phyloP scores from a whole-genome alignment of 2,113 vertebrate genomes.

The Nannospalax galili region DNA sequence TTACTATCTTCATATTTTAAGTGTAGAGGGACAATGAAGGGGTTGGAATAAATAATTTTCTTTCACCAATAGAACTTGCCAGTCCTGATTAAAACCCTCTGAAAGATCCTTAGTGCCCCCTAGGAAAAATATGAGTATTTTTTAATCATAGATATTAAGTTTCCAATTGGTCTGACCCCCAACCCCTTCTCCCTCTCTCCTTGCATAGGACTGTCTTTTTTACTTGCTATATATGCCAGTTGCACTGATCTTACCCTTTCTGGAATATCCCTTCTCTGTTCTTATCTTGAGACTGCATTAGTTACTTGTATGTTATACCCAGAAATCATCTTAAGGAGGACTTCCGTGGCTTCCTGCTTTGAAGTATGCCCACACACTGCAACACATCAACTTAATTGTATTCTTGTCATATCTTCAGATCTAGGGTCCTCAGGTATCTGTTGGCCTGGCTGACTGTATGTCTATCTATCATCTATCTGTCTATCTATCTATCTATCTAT shows the following conservation, averaged over 20 bases:
- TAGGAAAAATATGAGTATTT: background rate
- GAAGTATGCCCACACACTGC: background rate
- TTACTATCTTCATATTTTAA: background rate
- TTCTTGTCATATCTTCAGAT: background rate
- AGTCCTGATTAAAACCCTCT: background rate
- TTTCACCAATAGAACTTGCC: background rate
- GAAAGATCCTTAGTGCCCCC: background rate
- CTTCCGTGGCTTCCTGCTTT: background rate
- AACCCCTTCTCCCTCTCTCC: background rate
- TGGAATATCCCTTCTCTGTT: background rate
- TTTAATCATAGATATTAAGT: background rate
- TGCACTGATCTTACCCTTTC: background rate
- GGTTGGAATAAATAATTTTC: background rate
- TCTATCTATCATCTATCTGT: background rate
- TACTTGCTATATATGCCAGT: background rate
- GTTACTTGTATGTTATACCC: background rate
- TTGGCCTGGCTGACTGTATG: background rate
- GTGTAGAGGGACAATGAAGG: background rate
- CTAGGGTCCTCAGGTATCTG: background rate
- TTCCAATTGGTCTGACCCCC: background rate
- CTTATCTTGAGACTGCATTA: background rate
- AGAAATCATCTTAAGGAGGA: background rate
- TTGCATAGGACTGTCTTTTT: background rate
- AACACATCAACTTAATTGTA: background rate
- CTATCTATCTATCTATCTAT: too few species aligned